Evolutionary conservation across 2,888 invertebrate species (phyloP), one percentile per base, ranked within the genome.

Genomic region (Callyntrura sp.): DNA sequence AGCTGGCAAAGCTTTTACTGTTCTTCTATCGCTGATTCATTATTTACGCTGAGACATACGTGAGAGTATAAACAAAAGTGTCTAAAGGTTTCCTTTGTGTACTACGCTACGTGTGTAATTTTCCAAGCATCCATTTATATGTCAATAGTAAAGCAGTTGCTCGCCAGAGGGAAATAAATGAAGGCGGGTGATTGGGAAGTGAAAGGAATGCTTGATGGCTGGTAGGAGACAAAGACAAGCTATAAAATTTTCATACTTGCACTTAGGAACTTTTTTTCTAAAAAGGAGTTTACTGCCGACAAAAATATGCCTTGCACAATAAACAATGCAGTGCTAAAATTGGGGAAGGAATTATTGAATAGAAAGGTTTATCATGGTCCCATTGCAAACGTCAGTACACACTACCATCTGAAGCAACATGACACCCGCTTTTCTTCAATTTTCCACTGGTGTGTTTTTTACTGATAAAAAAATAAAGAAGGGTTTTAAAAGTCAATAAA

Each of bases 151-250:
- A 43, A 43, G 43, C 11, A 70, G 28, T 65, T 9, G 9, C 11
- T 62, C 20, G 11, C 11, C 62, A 25, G 11, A 62, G 9, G 62
- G 25, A 62, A 25, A n/a, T 51, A 14, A 43, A 43, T 17, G 17
- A 45, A 6, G 17, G 11, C n/a, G 35, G 70, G 14, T 73, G 73
- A 43, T 73, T 73, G 45, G 73, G 45, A 45, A 60, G 6, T 4
- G 2, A 6, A 6, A 35, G 6, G 35, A 6, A 35, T 35, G 2
- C 35, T 83, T n/a, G 55, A 55, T 84, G 83, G 83, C 11, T 82
- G 82, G 65, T 45, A 55, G 43, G 60, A 84, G 70, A 85, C 73
- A 85, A 73, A 84, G 70, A 85, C 73, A 85, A 73, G 85, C 85
- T 76, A 78, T 85, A 85, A 85, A 85, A 85, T 62, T 76, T 85